Percentiles rank a stretch among this genome's conserved stretches.
Evolutionary conservation across 2,797 vertebrate species (phyloP).

Genomic region (Gymnothorax reevesii): DNA sequence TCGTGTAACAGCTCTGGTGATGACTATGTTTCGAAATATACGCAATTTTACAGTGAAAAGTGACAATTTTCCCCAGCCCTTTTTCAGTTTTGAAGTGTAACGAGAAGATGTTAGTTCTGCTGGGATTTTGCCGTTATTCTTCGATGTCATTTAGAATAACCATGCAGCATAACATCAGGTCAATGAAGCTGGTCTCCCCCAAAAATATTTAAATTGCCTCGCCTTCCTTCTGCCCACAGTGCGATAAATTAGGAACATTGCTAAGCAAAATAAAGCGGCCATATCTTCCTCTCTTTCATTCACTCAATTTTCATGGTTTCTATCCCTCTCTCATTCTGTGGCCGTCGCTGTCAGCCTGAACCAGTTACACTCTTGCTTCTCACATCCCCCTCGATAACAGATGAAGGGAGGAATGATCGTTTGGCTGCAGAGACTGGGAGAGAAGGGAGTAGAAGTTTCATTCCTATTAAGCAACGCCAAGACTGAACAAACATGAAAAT

Average conservation of each 20-base stretch:
- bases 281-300: background rate
- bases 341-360: background rate
- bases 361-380: background rate
- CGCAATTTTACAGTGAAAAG: background rate
- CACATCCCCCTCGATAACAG: background rate
- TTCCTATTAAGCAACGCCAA: constrained; percentile 15
- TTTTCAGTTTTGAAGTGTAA: background rate
- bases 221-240: background rate
- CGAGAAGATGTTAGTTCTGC: background rate
- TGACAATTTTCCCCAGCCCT: background rate
- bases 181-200: background rate
- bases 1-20: background rate
- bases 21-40: background rate
- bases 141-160: background rate
- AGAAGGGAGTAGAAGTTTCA: constrained; percentile 11
- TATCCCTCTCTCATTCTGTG: background rate
- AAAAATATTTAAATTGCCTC: background rate
- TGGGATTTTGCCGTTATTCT: background rate
- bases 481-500: constrained; percentile 20
- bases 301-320: background rate
- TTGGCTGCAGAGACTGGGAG: background rate
- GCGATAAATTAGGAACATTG: background rate
- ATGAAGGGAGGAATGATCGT: background rate
- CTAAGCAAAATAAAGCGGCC: background rate
- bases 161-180: background rate